Evolutionary conservation across 2,888 invertebrate species (phyloP).

Genomic region (Tanytarsus gracilentus): DNA sequence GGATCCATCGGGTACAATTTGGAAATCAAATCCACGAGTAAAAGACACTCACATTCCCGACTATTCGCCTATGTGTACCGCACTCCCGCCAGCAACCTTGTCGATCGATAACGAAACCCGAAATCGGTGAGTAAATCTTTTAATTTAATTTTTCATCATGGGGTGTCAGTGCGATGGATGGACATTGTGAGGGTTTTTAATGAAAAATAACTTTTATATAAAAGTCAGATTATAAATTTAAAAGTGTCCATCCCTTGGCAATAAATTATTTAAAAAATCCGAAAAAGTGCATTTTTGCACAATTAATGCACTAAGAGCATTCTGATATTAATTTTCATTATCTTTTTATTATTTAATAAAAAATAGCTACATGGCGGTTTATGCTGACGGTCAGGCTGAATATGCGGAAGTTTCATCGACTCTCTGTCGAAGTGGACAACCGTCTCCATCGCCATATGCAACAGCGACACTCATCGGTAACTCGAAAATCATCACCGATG

Average conservation of each 20-base stretch:
- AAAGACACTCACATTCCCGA: conserved; percentile 40
- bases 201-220: too few species aligned
- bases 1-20: conserved; percentile 37
- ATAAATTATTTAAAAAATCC: too few species aligned
- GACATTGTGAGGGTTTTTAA: too few species aligned
- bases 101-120: conserved; percentile 26
- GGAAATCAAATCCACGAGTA: conserved; percentile 14
- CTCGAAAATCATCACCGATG: conserved; percentile 18
- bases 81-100: conserved; percentile 30
- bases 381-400: conserved; percentile 43
- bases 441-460: conserved; percentile 77
- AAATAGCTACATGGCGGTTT: conserved; percentile 38
- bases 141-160: not conserved
- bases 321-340: too few species aligned
- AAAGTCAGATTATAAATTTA: too few species aligned
- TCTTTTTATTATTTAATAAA: too few species aligned
- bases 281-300: too few species aligned
- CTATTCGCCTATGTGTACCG: conserved; percentile 43
- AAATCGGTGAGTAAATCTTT: conserved; percentile 22
- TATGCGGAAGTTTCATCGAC: conserved; percentile 44
- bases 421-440: conserved; percentile 49
- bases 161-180: too few species aligned
- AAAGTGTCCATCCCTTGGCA: too few species aligned
- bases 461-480: conserved; percentile 72
- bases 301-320: too few species aligned